Evolutionary conservation across 2,888 invertebrate genomes (phyloP).

Genomic region (Cryptops parisi): DNA sequence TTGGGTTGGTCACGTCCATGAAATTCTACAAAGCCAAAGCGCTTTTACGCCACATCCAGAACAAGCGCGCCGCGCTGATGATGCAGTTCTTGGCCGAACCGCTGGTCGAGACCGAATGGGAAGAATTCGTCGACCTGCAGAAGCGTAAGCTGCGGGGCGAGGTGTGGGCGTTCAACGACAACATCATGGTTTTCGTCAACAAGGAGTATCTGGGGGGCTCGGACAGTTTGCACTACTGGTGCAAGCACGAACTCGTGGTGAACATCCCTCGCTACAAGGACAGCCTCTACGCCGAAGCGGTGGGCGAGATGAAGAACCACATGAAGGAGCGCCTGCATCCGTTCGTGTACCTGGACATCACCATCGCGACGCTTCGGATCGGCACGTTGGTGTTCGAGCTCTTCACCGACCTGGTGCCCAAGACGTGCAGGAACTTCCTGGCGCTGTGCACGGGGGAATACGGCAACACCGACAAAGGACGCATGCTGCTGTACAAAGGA

Average conservation of each 20-base stretch:
- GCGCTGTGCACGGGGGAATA: neutral
- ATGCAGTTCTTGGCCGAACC: neutral
- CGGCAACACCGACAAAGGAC: neutral
- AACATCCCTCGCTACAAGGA: neutral
- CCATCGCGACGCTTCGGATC: neutral
- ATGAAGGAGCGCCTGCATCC: neutral
- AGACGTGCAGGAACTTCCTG: conserved; percentile 1
- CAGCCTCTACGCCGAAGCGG: neutral
- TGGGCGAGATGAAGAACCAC: neutral
- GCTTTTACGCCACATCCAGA: neutral
- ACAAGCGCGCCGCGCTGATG: neutral
- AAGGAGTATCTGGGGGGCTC: neutral
- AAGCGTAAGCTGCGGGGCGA: neutral
- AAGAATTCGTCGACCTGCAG: neutral
- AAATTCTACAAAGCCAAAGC: conserved; percentile 2
- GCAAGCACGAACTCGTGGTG: neutral
- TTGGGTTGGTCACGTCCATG: neutral
- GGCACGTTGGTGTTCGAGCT: conserved; percentile 1
- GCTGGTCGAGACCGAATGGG: neutral
- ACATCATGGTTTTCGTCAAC: neutral
- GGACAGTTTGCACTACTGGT: neutral
- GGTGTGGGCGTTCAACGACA: neutral
- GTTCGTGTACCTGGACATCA: conserved; percentile 1
- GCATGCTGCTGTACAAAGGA: conserved; percentile 33
- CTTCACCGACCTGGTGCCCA: neutral